phyloP scores from a whole-genome alignment of 2,888 invertebrate genomes.

The Hoplodrina ambigua region DNA sequence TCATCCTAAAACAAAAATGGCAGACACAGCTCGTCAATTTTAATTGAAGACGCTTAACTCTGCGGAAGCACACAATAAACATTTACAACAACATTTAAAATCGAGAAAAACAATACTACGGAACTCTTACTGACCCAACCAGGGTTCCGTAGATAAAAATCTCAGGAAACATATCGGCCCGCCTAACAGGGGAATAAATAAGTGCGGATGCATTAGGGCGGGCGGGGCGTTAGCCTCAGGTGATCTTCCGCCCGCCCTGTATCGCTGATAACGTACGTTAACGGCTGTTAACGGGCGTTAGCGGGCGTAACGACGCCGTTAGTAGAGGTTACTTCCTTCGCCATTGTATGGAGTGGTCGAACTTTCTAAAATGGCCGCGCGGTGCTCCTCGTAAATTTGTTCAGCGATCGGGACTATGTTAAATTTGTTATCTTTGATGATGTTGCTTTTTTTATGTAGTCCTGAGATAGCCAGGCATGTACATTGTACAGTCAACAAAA shows the following conservation, averaged over 20 bases:
- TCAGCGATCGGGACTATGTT: slow-evolving; percentile 66
- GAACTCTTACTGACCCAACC: slow-evolving; percentile 30
- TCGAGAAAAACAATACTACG: slow-evolving; percentile 65
- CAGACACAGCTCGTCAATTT: slow-evolving; percentile 41
- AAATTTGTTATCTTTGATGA: slow-evolving; percentile 55
- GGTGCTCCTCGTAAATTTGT: slow-evolving; percentile 73
- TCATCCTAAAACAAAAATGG: slow-evolving; percentile 31
- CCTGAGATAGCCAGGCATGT: not conserved
- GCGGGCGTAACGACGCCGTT: slow-evolving; percentile 87
- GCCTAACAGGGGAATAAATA: slow-evolving; percentile 83
- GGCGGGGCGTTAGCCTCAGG: slow-evolving; percentile 84
- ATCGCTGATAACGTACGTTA: slow-evolving; percentile 87
- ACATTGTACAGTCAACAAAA: not conserved
- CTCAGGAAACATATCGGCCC: slow-evolving; percentile 85
- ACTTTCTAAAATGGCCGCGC: slow-evolving; percentile 56
- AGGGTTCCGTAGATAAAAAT: slow-evolving; percentile 74
- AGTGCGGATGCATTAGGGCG: slow-evolving; percentile 89
- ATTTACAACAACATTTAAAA: slow-evolving; percentile 65
- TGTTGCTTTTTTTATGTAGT: slow-evolving; percentile 16
- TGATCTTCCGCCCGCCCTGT: slow-evolving; percentile 86
- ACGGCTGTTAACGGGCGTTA: slow-evolving; percentile 80
- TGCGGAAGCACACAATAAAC: slow-evolving; percentile 56
- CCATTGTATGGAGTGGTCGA: slow-evolving; percentile 78
- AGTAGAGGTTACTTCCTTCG: slow-evolving; percentile 86
- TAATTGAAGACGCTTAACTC: slow-evolving; percentile 59